Evolutionary conservation across 2,113 vertebrate genomes (phyloP), one percentile per base, ranked within the genome.

Genomic region (Todiramphus chloris): DNA sequence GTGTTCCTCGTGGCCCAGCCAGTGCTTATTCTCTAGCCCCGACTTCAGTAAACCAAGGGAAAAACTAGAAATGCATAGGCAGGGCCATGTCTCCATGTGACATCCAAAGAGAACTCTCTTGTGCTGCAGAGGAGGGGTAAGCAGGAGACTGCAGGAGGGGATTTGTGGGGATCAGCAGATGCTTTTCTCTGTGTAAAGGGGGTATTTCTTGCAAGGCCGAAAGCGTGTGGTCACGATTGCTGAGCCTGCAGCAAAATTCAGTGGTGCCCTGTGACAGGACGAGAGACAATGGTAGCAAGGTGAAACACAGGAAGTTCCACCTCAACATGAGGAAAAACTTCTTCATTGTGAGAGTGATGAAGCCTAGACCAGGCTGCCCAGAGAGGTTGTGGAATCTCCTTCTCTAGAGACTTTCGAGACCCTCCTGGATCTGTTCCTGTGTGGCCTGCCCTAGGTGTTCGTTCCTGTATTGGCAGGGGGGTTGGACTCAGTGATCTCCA

Each of bases 1-100:
- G 2, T 0, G 0, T 68, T 68, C 35, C 21, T 55, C 5, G 3
- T 46, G 33, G 60, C 48, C 27, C 55, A 60, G 6, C 21, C n/a
- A 63, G 16, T 59, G 56, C 27, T 80, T 50, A 25, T 30, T 46
- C 55, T 43, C 10, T 48, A 35, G 12, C 64, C 39, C 21, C 3
- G 0, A 16, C 25, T 62, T 62, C 35, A 58, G 14, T 51, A 68
- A 68, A 73, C 46, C 19, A 50, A 35, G 28, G 28, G 18, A 41
- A 74, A n/a, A 56, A 30, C 6, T 5, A 33, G 28, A 41, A 41
- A 30, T 43, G 35, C 2, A 0, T 9, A 20, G 27, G n/a, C 33
- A 70, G 44, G 41, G 51, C 15, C 0, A 8, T 16, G 16, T n/a
- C 69, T 70, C 37, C 0, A 0, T 15, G 50, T 60, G 70, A 37